phyloP scores from a whole-genome alignment of 2,113 vertebrate species.

The Dunckerocampus dactyliophorus region DNA sequence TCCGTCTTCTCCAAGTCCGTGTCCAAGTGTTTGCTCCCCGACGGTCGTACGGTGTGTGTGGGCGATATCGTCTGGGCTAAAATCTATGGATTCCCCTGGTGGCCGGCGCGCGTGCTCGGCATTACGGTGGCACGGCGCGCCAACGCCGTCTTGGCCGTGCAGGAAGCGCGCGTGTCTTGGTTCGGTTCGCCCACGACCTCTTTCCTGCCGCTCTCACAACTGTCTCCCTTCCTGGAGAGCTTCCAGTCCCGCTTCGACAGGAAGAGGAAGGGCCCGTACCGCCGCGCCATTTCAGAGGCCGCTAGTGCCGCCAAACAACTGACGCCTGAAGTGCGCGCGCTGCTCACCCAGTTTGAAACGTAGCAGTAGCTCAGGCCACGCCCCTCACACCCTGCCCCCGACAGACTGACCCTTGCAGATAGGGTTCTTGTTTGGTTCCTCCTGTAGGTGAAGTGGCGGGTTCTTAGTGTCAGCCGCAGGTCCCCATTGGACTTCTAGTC shows the following conservation, averaged over 20 bases:
- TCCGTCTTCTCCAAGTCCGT: conserved; percentile 95
- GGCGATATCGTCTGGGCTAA: conserved; percentile 99
- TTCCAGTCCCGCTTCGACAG: conserved; percentile 97
- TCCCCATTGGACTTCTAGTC: no score
- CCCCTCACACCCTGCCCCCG: not conserved
- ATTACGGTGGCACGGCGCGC: conserved; percentile 88
- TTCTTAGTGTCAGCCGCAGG: no score
- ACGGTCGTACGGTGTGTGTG: conserved; percentile 92
- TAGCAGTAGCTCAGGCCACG: conserved; percentile 19
- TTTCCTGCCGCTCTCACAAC: conserved; percentile 89
- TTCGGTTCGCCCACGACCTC: conserved; percentile 98
- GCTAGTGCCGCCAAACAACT: conserved; percentile 96
- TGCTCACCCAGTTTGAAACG: conserved; percentile 97
- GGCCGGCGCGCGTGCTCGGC: conserved; percentile 91
- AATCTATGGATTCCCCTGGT: conserved; percentile 99
- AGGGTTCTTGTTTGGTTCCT: not conserved
- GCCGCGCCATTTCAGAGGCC: conserved; percentile 94
- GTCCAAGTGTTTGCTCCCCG: conserved; percentile 87
- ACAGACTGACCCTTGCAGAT: no score
- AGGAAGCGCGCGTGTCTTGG: conserved; percentile 96
- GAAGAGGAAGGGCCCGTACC: conserved; percentile 97
- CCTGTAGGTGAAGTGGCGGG: not conserved
- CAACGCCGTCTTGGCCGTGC: conserved; percentile 86
- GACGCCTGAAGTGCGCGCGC: conserved; percentile 92
- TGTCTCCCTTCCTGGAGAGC: conserved; percentile 95